Evolutionary conservation across 2,797 vertebrate genomes (phyloP).

Genomic region (Notolabrus celidotus): DNA sequence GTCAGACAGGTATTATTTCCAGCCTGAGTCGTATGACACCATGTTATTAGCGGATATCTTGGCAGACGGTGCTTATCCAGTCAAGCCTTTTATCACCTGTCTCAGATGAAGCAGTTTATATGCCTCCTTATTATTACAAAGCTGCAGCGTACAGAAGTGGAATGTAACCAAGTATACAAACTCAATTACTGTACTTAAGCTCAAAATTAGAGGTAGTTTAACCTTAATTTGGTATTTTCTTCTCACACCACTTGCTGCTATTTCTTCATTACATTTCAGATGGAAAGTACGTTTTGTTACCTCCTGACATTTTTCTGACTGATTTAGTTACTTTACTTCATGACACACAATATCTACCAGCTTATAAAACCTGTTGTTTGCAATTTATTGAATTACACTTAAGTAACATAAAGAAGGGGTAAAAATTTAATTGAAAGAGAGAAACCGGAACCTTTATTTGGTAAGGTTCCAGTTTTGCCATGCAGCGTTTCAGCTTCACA

Average conservation of each 20-base stretch:
- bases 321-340: no score
- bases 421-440: no score
- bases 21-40: constrained; percentile 36
- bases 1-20: constrained; percentile 41
- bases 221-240: not conserved
- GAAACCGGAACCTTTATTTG: no score
- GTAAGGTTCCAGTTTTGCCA: no score
- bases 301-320: no score
- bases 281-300: no score
- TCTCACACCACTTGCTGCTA: not conserved
- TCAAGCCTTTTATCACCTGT: constrained; percentile 59
- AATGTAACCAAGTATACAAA: not conserved
- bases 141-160: not conserved
- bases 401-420: no score
- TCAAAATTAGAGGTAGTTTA: not conserved
- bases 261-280: not conserved
- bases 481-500: no score
- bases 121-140: not conserved
- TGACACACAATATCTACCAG: no score
- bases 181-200: not conserved
- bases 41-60: constrained; percentile 54
- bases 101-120: constrained; percentile 32
- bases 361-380: no score
- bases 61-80: constrained; percentile 49
- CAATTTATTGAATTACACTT: no score